A percentile compares a stretch with the other conserved stretches of the same genome.
These are phyloP conservation scores for Dicranocentrus wangi DNA, from an alignment of 2,888 invertebrate genomes.

Conservation along the genomic window DNA sequence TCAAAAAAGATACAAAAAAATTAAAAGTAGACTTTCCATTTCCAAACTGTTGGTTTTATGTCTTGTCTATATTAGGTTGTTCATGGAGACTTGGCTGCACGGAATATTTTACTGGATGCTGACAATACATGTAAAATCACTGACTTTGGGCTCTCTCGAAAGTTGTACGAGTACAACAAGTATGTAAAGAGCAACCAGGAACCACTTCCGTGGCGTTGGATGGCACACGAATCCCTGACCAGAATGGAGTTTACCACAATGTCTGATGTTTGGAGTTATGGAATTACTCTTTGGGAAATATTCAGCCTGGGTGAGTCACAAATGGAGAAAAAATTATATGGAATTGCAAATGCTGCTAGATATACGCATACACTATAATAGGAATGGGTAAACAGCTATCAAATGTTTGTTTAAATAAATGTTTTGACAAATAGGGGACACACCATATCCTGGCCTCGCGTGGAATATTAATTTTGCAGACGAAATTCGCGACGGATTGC, in stretches of 20 bases:
- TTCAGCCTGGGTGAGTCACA: conserved; percentile 16
- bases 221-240: conserved; percentile 8
- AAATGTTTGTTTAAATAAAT: too few relatives aligned
- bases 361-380: too few relatives aligned
- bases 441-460: not conserved
- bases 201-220: conserved; percentile 33
- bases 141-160: conserved; percentile 13
- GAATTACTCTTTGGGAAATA: conserved; percentile 28
- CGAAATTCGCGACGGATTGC: not conserved
- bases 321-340: too few relatives aligned
- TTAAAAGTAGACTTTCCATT: not conserved
- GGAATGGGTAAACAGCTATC: too few relatives aligned
- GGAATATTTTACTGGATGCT: not conserved
- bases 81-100: conserved; percentile 1
- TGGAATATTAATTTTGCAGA: not conserved
- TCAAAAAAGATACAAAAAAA: not conserved
- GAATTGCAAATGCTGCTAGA: too few relatives aligned
- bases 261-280: conserved; percentile 30
- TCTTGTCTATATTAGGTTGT: not conserved
- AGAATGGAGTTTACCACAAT: conserved; percentile 16
- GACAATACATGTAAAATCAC: not conserved
- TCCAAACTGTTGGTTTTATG: not conserved
- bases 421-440: not conserved
- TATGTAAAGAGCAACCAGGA: conserved; percentile 8
- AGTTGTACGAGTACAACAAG: conserved; percentile 2